phyloP scores from a whole-genome alignment of 2,888 invertebrate genomes.

The Hirudinaria manillensis region DNA sequence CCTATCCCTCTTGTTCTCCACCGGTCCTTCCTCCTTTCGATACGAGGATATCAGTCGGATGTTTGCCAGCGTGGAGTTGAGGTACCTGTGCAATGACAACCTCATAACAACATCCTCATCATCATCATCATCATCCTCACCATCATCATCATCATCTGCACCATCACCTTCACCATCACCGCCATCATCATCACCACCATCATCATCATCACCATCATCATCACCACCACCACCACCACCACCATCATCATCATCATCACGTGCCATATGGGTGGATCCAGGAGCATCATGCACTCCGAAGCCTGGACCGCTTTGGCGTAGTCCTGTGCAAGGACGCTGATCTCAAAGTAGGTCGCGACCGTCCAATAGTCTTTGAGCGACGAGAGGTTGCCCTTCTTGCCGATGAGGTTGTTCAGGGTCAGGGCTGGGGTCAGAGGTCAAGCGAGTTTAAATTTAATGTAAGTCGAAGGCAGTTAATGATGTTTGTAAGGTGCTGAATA shows the following conservation, averaged over 20 bases:
- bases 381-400: slow-evolving; percentile 88
- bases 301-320: slow-evolving; percentile 94
- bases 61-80: slow-evolving; percentile 68
- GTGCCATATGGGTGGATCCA: slow-evolving; percentile 59
- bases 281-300: slow-evolving; percentile 63
- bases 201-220: slow-evolving; percentile 1
- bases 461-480: neutral
- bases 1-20: slow-evolving; percentile 34
- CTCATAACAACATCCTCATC: neutral
- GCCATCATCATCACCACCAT: neutral
- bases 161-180: neutral
- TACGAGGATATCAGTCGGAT: slow-evolving; percentile 76
- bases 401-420: slow-evolving; percentile 91
- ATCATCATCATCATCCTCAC: neutral
- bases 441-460: neutral
- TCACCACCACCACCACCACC: neutral
- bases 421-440: slow-evolving; percentile 61
- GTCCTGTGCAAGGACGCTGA: slow-evolving; percentile 92
- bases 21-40: slow-evolving; percentile 36
- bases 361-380: slow-evolving; percentile 93
- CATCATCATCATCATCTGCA: neutral
- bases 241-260: slow-evolving; percentile 21
- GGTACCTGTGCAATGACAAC: slow-evolving; percentile 61
- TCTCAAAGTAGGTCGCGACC: slow-evolving; percentile 96
- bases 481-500: neutral